Evolutionary conservation across 2,888 invertebrate genomes (phyloP).

Genomic region (Hypolimnas misippus): DNA sequence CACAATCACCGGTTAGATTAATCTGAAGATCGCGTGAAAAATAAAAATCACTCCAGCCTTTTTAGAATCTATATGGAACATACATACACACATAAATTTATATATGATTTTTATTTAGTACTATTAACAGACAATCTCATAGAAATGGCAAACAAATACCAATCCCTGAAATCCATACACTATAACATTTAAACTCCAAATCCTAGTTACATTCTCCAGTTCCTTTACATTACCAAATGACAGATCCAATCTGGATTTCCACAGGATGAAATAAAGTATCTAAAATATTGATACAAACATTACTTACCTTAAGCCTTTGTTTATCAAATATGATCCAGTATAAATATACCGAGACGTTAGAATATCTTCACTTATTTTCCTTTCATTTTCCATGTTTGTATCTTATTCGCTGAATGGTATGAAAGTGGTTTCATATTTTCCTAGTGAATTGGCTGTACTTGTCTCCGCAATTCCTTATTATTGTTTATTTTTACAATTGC

Average conservation of each 20-base stretch:
- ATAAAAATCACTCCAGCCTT: too few species aligned
- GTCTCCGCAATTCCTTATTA: slow-evolving; percentile 14
- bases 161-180: too few species aligned
- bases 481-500: slow-evolving; percentile 30
- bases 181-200: too few species aligned
- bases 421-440: slow-evolving; percentile 63
- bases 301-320: slow-evolving; percentile 21
- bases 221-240: slow-evolving; percentile 1
- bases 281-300: background rate
- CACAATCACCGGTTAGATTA: too few species aligned
- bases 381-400: slow-evolving; percentile 72
- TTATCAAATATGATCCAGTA: slow-evolving; percentile 26
- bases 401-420: slow-evolving; percentile 49
- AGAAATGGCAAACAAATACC: background rate
- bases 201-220: background rate
- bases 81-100: too few species aligned
- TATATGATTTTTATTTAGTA: too few species aligned
- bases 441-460: slow-evolving; percentile 56
- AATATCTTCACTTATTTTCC: slow-evolving; percentile 56
- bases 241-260: background rate
- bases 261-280: background rate
- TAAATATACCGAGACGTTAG: slow-evolving; percentile 22
- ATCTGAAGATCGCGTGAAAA: too few species aligned
- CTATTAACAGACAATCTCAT: too few species aligned
- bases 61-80: too few species aligned